Evolutionary conservation across 2,888 invertebrate genomes (phyloP).

Genomic region (Ophion slaviceki): DNA sequence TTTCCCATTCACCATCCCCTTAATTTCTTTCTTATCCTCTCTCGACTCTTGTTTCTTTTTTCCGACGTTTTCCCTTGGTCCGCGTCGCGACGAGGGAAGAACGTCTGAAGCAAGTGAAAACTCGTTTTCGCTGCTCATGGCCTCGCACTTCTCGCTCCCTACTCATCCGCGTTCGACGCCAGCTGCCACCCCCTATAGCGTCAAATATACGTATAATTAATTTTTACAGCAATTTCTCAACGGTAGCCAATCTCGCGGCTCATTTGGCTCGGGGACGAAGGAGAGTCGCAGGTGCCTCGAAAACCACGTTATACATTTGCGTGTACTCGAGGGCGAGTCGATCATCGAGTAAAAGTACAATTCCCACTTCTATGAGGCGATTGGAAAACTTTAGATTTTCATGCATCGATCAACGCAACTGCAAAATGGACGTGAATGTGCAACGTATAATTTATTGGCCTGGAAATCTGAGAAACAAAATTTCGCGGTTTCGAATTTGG

Average conservation of each 20-base stretch:
- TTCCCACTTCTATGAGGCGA: no score
- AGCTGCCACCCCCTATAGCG: constrained; percentile 36
- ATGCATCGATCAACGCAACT: neutral
- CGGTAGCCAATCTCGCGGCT: constrained; percentile 59
- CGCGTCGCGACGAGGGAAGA: constrained; percentile 41
- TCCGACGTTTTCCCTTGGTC: constrained; percentile 1
- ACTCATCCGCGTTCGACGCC: neutral
- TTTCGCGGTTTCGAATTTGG: no score
- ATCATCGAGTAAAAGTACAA: no score
- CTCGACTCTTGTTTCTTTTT: neutral
- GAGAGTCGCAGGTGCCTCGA: constrained; percentile 35
- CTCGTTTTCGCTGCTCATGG: constrained; percentile 51
- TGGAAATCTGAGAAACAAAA: no score
- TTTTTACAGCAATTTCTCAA: constrained; percentile 63
- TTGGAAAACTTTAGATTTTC: no score
- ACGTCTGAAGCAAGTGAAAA: constrained; percentile 44
- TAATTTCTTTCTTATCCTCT: constrained; percentile 52
- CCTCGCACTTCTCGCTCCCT: constrained; percentile 6
- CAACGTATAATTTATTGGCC: no score
- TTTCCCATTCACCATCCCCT: constrained; percentile 37
- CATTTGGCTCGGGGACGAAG: constrained; percentile 37
- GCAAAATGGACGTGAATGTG: neutral
- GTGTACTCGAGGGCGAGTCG: no score
- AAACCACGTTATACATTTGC: no score
- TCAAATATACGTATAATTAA: constrained; percentile 63